Conservation (phyloP, 2,888 invertebrate genomes). For the Tortricodes alternella region DNA sequence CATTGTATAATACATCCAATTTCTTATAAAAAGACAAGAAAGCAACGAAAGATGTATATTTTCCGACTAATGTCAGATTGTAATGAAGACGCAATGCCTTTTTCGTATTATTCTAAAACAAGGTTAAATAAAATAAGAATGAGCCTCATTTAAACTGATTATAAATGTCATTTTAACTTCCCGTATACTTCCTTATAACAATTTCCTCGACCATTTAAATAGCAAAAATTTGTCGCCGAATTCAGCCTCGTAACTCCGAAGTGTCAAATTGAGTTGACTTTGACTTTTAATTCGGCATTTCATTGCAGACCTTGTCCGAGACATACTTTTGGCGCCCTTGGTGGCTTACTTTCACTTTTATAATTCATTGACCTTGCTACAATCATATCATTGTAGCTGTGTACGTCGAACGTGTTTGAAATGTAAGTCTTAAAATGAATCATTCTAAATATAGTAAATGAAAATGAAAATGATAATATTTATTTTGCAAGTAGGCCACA, state of each 20-base stretch:
- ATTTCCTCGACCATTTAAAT: background rate
- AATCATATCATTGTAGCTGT: background rate
- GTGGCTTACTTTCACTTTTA: background rate
- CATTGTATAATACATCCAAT: too few relatives aligned
- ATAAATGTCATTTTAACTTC: background rate
- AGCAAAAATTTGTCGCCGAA: constrained; percentile 6
- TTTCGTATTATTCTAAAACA: too few relatives aligned
- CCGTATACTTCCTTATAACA: background rate
- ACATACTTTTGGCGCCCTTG: background rate
- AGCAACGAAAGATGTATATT: too few relatives aligned
- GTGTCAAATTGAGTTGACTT: background rate
- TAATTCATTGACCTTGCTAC: background rate
- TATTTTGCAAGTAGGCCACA: too few relatives aligned
- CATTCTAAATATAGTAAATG: too few relatives aligned
- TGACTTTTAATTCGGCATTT: constrained; percentile 3
- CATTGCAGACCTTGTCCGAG: background rate
- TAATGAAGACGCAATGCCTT: too few relatives aligned
- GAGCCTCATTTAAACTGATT: background rate
- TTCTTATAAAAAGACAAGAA: too few relatives aligned
- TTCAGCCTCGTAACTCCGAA: background rate
- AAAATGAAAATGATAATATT: too few relatives aligned
- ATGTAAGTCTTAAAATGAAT: too few relatives aligned
- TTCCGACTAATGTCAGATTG: too few relatives aligned
- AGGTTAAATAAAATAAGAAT: too few relatives aligned
- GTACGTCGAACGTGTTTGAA: too few relatives aligned